Evolutionary conservation across 2,113 vertebrate species (phyloP), one percentile per base, ranked within the genome.

Genomic region (Engraulis encrasicolus): DNA sequence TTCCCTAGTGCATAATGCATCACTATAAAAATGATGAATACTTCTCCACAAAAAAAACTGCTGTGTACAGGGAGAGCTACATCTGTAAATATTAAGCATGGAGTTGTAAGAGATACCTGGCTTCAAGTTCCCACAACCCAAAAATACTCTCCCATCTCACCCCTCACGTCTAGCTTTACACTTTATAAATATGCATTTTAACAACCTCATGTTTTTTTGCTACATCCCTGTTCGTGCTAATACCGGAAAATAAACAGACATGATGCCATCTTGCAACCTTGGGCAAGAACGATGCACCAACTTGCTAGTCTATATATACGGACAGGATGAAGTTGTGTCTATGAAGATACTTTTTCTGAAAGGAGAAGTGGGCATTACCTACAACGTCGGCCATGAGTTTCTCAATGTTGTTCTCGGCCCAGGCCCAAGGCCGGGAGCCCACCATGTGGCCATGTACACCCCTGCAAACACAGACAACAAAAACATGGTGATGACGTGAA

Each of bases 371-470:
- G 14, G n/a, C 96, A 81, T 93, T 94, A 99, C 98, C 97, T 19
- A 98, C 96, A 82, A 99, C 79, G 2, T 95, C 91, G 0, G 93
- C 93, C 97, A 99, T 99, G 23, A 94, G 88, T 1, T 94, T 93
- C 91, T 95, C 86, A 1, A 99, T 87, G 85, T 90, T 95, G 80
- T 99, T 95, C 0, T 99, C 98, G 27, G 94, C 97, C 92, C 91
- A 95, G 6, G 95, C 95, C 98, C 98, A 99, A 0, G 97, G 98
- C 0, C 96, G 95, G 0, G 86, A 89, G 12, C 97, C 98, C 0
- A 81, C 48, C 0, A 90, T 90, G 87, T 99, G 97, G 15, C 98
- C 98, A 6, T 98, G 96, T 4, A 90, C 90, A 0, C 96, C 97
- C 37, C 98, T 99, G 91, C 6, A 71, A 87, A 84, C 48, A 38